phyloP scores from a whole-genome alignment of 2,888 invertebrate genomes.

The Caenorhabditis doughertyi region DNA sequence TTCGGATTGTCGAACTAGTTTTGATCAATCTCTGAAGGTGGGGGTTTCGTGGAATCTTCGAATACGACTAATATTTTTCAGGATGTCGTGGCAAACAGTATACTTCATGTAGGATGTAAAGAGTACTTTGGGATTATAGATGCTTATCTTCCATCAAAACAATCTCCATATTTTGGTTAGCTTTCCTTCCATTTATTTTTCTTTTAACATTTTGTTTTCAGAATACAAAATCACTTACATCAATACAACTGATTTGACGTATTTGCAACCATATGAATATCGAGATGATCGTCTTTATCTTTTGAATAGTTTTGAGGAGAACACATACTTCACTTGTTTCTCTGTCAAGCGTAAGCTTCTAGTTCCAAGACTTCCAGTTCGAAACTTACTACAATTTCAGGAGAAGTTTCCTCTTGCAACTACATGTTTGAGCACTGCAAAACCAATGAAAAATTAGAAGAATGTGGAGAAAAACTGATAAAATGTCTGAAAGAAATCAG shows the following conservation, averaged over 20 bases:
- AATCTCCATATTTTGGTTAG: not conserved
- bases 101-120: not conserved
- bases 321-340: conserved; percentile 22
- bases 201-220: not conserved
- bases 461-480: conserved; percentile 17
- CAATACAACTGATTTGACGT: conserved; percentile 12
- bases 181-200: not conserved
- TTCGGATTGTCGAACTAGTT: not conserved
- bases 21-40: not conserved
- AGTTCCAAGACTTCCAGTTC: not conserved
- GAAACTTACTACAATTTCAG: not conserved
- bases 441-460: not conserved
- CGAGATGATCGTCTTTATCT: conserved; percentile 14
- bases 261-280: conserved; percentile 26
- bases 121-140: conserved; percentile 2
- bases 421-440: conserved; percentile 29
- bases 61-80: too few species aligned
- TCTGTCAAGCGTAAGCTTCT: not conserved
- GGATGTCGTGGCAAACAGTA: too few species aligned
- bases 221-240: conserved; percentile 22
- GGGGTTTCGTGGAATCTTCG: not conserved
- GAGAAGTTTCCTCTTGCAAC: conserved; percentile 23
- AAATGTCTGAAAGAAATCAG: conserved; percentile 5
- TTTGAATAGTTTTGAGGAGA: conserved; percentile 3
- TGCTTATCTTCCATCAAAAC: conserved; percentile 1